Evolutionary conservation across 1,140 invertebrate species (phyloP), one percentile per base, ranked within the genome.

Genomic region (Arctopsyche grandis): DNA sequence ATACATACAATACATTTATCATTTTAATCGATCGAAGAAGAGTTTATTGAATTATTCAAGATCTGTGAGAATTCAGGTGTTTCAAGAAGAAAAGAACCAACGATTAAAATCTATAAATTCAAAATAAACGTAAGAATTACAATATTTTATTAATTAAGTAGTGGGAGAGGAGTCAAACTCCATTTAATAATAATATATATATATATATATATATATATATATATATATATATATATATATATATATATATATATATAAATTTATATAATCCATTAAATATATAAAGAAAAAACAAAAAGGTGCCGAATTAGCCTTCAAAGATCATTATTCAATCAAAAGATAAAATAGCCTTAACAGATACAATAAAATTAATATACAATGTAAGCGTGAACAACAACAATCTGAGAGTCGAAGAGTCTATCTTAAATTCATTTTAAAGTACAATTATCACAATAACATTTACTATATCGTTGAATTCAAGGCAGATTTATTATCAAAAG

Each of bases 381-480:
- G 12, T 10, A 60, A 56, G 48, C 21, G 52, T 22, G 21, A 60
- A 16, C 7, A 69, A 29, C 14, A 66, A 66, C 44, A 7, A 21
- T 44, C 19, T 48, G 43, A 73, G 16, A 16, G 69, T 46, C 16
- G 38, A 60, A 70, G 43, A 80, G 69, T 69, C 38, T 80, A 58
- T 56, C 69, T 78, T 78, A 74, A 60, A 75, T 75, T 71, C 74
- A 77, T 77, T 80, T 66, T 22, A 75, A 77, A 74, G 48, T 80
- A 77, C 60, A 82, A 79, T 79, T 82, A 82, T 82, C 81, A 82
- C 81, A 82, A 80, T 82, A 24, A 24, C 21, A 26, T 66, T 66
- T 78, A 78, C 60, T 78, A 75, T 75, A 73, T 82, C 81, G 78
- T 82, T 82, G 81, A 82, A 80, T 82, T 79, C 81, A 82, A 82